Evolutionary conservation across 2,888 invertebrate genomes (phyloP), one percentile per base, ranked within the genome.

Genomic region (Conchocele bisecta): DNA sequence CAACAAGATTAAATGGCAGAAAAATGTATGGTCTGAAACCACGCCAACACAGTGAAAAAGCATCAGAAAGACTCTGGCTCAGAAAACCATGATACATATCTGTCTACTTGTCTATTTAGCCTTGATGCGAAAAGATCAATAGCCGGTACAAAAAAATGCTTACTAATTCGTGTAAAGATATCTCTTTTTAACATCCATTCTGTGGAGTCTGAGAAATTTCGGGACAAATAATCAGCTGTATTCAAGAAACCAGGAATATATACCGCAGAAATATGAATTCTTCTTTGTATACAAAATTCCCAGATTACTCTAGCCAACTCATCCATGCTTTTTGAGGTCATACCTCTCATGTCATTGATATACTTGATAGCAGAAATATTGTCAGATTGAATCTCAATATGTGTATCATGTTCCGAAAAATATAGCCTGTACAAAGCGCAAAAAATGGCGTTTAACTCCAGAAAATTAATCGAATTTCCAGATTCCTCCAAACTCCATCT

Each of bases 111-210:
- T 24, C 35, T 48, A 54, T 75, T 70, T 6, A 66, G 22, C n/a
- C 66, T 28, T n/a, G 70, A 66, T 28, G 59, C 70, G 59, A 75
- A 75, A 17, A 66, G n/a, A 44, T 73, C 68, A 50, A 68, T 73
- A 37, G 68, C 50, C 5, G 73, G 73, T n/a, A n/a, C 24, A 17
- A 65, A 61, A 17, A 41, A 67, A 7, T 66, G 48, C n/a, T 28
- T 28, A 41, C 60, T 54, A 35, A 75, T 39, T 26, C 63, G 58
- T 9, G 39, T 3, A 59, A 61, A 54, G 33, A 66, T 50, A 5
- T 42, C 26, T 39, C 15, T 39, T 48, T 70, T 69, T 7, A 70
- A 44, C 51, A 48, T 70, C 70, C 61, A 70, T 39, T 75, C 70
- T 20, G 58, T 41, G 6, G 57, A 48, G 29, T 71, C 67, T 24